Percentiles rank a stretch among this genome's conserved stretches.
Evolutionary conservation across 1,140 invertebrate genomes (phyloP).

Genomic region (Wiebesia pumilae): DNA sequence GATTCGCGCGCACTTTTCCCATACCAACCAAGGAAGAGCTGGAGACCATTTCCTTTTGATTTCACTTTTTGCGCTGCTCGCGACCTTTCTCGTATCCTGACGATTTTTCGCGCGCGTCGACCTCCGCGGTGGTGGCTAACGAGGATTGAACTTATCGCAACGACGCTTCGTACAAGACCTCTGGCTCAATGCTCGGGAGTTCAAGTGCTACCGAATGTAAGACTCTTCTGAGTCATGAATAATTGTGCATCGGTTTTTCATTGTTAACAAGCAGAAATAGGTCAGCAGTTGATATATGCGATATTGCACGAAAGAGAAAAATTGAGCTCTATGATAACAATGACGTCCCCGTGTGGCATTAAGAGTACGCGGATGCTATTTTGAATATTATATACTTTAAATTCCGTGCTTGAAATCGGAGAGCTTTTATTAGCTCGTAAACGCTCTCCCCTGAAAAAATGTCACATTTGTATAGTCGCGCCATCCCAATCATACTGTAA

Average conservation of each 20-base stretch:
- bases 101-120: neutral
- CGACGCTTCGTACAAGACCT: neutral
- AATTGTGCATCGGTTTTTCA: too few relatives aligned
- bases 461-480: neutral
- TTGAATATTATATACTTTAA: too few relatives aligned
- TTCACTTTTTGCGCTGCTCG: conserved; percentile 14
- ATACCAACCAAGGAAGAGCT: too few relatives aligned
- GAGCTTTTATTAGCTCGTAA: neutral
- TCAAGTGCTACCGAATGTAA: too few relatives aligned
- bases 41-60: conserved; percentile 10
- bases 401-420: neutral
- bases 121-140: neutral
- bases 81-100: neutral
- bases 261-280: neutral
- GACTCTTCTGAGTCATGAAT: too few relatives aligned
- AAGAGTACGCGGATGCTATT: too few relatives aligned
- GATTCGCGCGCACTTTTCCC: conserved; percentile 30
- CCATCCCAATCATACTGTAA: neutral
- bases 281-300: neutral
- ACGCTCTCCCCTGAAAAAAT: neutral
- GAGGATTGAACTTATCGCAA: neutral
- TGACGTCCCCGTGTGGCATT: too few relatives aligned
- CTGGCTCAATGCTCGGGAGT: neutral
- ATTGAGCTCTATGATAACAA: neutral
- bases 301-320: neutral